Conservation (phyloP, 2,113 vertebrate species). For the Mellivora capensis region DNA sequence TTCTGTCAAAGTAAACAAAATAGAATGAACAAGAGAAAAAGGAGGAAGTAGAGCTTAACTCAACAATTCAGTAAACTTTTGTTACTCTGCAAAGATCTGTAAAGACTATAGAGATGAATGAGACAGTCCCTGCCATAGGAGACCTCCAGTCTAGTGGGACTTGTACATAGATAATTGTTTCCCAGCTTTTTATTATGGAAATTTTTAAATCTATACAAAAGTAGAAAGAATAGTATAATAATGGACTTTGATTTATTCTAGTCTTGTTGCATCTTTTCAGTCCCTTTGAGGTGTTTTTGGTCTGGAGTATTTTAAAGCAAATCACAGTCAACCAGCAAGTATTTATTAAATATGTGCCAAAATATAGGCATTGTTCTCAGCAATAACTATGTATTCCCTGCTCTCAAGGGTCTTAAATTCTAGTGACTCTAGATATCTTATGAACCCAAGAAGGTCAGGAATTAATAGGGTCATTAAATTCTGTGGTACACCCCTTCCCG, state of each 20-base stretch:
- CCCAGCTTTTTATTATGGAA: background rate
- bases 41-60: background rate
- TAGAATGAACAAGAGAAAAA: background rate
- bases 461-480: background rate
- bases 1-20: background rate
- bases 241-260: background rate
- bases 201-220: background rate
- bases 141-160: background rate
- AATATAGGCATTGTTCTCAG: background rate
- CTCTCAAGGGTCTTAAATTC: background rate
- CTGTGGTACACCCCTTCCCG: background rate
- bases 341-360: background rate
- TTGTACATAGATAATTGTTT: background rate
- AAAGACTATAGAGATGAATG: background rate
- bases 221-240: background rate
- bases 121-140: background rate
- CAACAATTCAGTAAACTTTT: background rate
- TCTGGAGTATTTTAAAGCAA: background rate
- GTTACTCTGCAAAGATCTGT: background rate
- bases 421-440: background rate
- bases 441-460: background rate
- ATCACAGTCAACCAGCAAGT: background rate
- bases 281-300: background rate
- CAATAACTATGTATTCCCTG: background rate
- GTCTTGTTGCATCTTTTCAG: background rate